Base-by-base conservation (phyloP, 1,140 invertebrate genomes). In the Apis florea region DNA sequence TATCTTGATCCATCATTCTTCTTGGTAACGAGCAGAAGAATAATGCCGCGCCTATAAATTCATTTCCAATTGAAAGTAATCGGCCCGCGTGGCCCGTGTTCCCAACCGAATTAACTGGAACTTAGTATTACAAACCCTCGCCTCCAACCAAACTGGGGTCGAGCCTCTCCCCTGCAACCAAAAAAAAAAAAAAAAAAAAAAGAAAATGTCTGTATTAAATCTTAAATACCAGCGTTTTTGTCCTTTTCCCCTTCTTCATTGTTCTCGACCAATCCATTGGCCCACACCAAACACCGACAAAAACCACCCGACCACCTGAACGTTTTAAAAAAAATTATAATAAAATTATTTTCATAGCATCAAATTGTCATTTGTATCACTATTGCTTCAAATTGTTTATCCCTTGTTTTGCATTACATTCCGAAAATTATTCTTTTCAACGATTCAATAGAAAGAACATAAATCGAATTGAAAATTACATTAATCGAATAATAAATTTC, bases 141-240 rank as follows among this genome's bases (percentile, higher is more conserved):
- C 77, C 31, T 31, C 31, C 54, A 47, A 74, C 58, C 51, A 59
- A 24, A 53, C n/a, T 58, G 77, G 83, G 83, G 71, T 79, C 72
- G 66, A 76, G 68, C 19, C 49, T 71, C 61, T 63, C 83, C 70
- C 64, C 68, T 26, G 10, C 31, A 56, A 54, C 31, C 2, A 54
- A 56, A 15, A 24, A 58, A 11, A 11, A 53, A 26, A 69, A 31
- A 56, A 70, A 4, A 59, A 24, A 53, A 26, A 54, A 15, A 71
- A 58, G 75, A 82, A 84, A 78, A 83, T 80, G 74, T 51, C 76
- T 71, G 84, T 72, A 84, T 88, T 88, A 89, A 89, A 89, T 89
- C 87, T 85, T n/a, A n/a, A n/a, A n/a, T n/a, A 59, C 78, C 79
- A 58, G 70, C 74, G 73, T 69, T 78, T 81, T 85, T 75, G 76